Evolutionary conservation across 1,140 invertebrate species (phyloP).

Genomic region (Mya arenaria): DNA sequence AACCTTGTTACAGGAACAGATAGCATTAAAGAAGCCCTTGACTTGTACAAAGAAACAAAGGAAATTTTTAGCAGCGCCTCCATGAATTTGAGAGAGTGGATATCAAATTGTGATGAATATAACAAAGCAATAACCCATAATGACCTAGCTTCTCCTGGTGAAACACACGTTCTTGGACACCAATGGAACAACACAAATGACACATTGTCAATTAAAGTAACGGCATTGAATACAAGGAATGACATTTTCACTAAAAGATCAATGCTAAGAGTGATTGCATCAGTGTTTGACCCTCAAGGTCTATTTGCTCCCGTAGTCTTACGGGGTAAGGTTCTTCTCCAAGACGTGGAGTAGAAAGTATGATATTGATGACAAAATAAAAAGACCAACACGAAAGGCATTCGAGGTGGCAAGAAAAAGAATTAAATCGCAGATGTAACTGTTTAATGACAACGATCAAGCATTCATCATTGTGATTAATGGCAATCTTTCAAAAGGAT

Average conservation of each 20-base stretch:
- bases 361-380: too few relatives aligned
- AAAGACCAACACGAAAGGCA: too few relatives aligned
- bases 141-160: neutral
- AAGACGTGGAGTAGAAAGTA: conserved; percentile 23
- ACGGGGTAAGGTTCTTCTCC: conserved; percentile 17
- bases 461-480: too few relatives aligned
- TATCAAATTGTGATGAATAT: conserved; percentile 1
- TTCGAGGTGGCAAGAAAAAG: too few relatives aligned
- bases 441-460: too few relatives aligned
- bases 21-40: neutral
- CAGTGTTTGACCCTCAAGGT: conserved; percentile 26
- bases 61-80: neutral
- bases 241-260: neutral
- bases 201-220: conserved; percentile 1
- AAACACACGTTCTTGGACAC: conserved; percentile 33
- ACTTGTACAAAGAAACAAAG: neutral
- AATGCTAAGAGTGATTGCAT: conserved; percentile 11
- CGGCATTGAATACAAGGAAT: neutral
- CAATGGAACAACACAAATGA: conserved; percentile 30
- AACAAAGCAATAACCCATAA: neutral
- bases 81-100: conserved; percentile 26
- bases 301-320: neutral
- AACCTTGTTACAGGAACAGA: conserved; percentile 25
- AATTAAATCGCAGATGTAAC: too few relatives aligned
- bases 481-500: too few relatives aligned